Conservation (phyloP, 2,888 invertebrate genomes). For the Elaeidobius kamerunicus region DNA sequence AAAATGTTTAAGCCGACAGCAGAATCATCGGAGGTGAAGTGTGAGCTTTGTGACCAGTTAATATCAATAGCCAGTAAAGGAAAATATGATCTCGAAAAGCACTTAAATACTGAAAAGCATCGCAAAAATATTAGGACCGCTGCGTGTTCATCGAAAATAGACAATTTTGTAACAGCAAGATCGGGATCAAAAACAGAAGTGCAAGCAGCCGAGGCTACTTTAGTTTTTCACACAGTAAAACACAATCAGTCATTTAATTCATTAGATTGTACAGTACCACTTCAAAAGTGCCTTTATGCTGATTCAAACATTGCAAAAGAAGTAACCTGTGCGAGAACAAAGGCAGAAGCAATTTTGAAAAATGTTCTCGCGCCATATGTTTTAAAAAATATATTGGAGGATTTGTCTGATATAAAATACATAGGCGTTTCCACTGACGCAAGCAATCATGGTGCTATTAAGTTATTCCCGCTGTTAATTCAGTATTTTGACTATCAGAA, state of each 20-base stretch:
- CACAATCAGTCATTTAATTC: neutral
- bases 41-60: neutral
- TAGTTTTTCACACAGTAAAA: neutral
- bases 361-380: neutral
- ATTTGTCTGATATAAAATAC: neutral
- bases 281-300: neutral
- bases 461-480: neutral
- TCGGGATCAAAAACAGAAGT: neutral
- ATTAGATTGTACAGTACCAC: neutral
- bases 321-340: neutral
- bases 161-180: neutral
- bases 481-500: neutral
- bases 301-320: neutral
- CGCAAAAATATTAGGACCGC: neutral
- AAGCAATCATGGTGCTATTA: neutral
- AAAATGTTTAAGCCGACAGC: neutral
- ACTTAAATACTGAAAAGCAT: neutral
- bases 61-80: too few relatives aligned
- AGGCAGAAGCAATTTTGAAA: neutral
- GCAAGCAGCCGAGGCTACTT: neutral
- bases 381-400: neutral
- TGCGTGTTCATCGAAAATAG: neutral
- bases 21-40: neutral
- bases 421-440: neutral
- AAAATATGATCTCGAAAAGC: too few relatives aligned